These are phyloP conservation scores for Poeciliopsis paucimaculata DNA, from an alignment of 2,797 vertebrate species.

Conservation along the genomic window DNA sequence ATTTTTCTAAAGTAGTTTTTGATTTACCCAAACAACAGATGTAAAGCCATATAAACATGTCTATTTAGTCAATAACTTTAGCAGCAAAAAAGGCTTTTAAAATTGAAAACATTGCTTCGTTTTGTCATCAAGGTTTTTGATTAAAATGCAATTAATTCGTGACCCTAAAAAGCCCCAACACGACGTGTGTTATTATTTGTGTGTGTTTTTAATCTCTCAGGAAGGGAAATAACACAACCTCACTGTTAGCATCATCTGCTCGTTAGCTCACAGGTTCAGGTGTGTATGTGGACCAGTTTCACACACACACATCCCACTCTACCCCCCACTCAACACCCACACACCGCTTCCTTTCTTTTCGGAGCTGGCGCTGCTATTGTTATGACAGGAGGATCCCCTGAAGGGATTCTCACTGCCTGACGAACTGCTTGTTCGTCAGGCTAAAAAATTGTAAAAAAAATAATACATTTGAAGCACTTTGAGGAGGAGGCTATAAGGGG, in stretches of 20 bases:
- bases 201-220: conserved; percentile 22
- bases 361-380: conserved; percentile 66
- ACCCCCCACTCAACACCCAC: conserved; percentile 23
- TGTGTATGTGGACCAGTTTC: conserved; percentile 67
- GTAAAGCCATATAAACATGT: no score
- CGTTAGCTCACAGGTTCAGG: conserved; percentile 48
- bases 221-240: conserved; percentile 42
- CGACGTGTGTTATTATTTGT: conserved; percentile 10
- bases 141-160: no score
- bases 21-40: no score
- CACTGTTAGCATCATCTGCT: conserved; percentile 46
- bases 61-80: no score
- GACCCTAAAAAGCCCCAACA: background rate
- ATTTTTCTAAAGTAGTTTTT: no score
- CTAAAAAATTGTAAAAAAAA: conserved; percentile 43
- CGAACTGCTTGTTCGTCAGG: conserved; percentile 62
- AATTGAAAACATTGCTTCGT: no score
- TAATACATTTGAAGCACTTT: conserved; percentile 52
- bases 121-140: no score
- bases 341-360: conserved; percentile 68
- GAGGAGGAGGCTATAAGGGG: conserved; percentile 45
- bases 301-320: conserved; percentile 46
- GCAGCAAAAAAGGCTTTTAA: no score
- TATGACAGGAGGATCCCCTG: conserved; percentile 74
- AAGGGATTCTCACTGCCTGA: conserved; percentile 72